phyloP scores from a whole-genome alignment of 2,113 vertebrate genomes.

The Lipophrys pholis region DNA sequence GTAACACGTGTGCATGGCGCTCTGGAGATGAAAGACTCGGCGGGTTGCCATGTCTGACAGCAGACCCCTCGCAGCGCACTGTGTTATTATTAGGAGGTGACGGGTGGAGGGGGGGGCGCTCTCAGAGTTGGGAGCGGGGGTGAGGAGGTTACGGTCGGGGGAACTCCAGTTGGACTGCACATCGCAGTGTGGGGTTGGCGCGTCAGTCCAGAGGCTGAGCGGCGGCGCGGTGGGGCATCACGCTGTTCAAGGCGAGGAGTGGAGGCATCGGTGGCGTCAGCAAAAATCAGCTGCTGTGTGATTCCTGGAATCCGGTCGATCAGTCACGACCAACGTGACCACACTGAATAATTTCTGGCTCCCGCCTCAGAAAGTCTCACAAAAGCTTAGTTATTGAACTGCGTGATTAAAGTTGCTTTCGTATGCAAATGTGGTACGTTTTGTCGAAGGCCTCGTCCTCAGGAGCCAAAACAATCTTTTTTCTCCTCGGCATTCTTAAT shows the following conservation, averaged over 20 bases:
- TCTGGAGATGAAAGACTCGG: slow-evolving; percentile 73
- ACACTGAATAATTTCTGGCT: slow-evolving; percentile 10
- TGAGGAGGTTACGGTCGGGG: slow-evolving; percentile 48
- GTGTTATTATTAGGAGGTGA: slow-evolving; percentile 69
- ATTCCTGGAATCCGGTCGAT: slow-evolving; percentile 6
- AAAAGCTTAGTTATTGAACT: neutral
- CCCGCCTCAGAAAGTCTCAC: neutral
- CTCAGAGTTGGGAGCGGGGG: slow-evolving; percentile 59
- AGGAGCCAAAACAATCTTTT: no score
- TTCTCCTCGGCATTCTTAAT: no score
- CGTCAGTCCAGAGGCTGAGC: slow-evolving; percentile 28
- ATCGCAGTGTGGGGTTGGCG: slow-evolving; percentile 35
- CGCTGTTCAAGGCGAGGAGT: slow-evolving; percentile 4
- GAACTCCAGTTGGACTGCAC: slow-evolving; percentile 41
- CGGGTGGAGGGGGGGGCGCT: slow-evolving; percentile 42
- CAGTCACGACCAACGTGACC: slow-evolving; percentile 22
- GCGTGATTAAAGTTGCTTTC: neutral
- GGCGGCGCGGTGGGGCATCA: neutral
- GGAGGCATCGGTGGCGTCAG: slow-evolving; percentile 6
- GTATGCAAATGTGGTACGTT: no score
- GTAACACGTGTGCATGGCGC: slow-evolving; percentile 41
- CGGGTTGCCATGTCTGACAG: slow-evolving; percentile 75
- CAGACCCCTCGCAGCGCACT: slow-evolving; percentile 52
- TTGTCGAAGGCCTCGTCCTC: no score
- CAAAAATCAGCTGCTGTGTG: slow-evolving; percentile 4